These are phyloP conservation scores for Zeus faber DNA, from an alignment of 2,113 vertebrate genomes.

Conservation along the genomic window DNA sequence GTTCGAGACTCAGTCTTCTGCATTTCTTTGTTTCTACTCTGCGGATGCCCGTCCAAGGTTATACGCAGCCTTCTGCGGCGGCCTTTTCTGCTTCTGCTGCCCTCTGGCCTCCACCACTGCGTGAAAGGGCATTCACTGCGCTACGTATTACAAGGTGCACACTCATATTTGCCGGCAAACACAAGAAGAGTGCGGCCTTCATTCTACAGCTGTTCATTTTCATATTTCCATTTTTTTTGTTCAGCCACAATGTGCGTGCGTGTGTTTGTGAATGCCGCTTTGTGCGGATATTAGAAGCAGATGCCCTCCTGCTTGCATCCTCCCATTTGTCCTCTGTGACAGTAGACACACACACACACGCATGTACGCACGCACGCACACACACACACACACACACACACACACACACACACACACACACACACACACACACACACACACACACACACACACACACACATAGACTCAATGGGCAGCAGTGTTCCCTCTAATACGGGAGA, in stretches of 20 bases:
- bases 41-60: conserved; percentile 36
- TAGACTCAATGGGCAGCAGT: conserved; percentile 56
- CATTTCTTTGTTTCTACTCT: conserved; percentile 30
- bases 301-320: conserved; percentile 51
- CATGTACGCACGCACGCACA: too few species aligned
- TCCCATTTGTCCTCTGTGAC: conserved; percentile 40
- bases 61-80: conserved; percentile 35
- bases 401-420: too few species aligned
- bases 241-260: too few species aligned
- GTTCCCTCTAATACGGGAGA: conserved; percentile 42
- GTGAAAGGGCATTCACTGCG: conserved; percentile 22
- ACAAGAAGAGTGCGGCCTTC: conserved; percentile 19
- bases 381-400: too few species aligned
- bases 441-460: too few species aligned
- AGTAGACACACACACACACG: too few species aligned
- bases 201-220: conserved; percentile 7
- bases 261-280: conserved; percentile 44
- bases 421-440: too few species aligned
- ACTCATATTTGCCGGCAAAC: conserved; percentile 12
- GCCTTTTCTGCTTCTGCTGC: background rate
- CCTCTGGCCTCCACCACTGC: background rate
- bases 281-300: conserved; percentile 29
- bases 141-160: conserved; percentile 19
- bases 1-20: conserved; percentile 27
- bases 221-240: too few species aligned